These are phyloP conservation scores for Nomada lathburiana DNA, from an alignment of 2,888 invertebrate species.

Conservation along the genomic window DNA sequence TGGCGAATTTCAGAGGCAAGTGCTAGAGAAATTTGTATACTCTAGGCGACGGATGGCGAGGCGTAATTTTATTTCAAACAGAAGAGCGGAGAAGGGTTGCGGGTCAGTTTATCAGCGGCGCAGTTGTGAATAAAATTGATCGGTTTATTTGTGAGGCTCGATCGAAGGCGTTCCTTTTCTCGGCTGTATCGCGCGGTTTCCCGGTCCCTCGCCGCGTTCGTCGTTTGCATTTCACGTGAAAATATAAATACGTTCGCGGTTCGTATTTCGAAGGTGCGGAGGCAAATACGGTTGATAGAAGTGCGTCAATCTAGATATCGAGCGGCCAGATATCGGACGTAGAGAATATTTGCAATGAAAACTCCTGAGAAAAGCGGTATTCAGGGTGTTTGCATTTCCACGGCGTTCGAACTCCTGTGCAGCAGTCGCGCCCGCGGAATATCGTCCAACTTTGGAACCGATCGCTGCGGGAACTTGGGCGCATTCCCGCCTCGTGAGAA, in stretches of 20 bases:
- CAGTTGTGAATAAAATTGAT: constrained; percentile 17
- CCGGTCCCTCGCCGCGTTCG: no score
- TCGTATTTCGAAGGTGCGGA: not conserved
- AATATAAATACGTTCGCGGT: constrained; percentile 45
- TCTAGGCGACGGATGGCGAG: constrained; percentile 16
- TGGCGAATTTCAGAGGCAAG: constrained; percentile 29
- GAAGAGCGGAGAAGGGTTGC: not conserved
- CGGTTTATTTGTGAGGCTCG: no score
- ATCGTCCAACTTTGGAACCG: constrained; percentile 64
- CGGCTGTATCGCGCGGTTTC: not conserved
- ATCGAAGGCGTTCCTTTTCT: no score
- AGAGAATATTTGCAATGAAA: constrained; percentile 61
- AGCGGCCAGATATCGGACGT: constrained; percentile 56
- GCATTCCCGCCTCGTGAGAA: constrained; percentile 18
- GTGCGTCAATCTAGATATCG: constrained; percentile 50
- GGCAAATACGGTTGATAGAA: constrained; percentile 27
- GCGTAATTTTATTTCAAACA: constrained; percentile 15
- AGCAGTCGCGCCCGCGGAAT: constrained; percentile 59
- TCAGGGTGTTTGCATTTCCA: constrained; percentile 58
- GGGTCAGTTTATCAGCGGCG: not conserved
- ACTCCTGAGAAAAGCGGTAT: constrained; percentile 54
- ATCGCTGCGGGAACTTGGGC: constrained; percentile 44
- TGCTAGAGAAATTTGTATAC: constrained; percentile 39
- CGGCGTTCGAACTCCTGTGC: constrained; percentile 33
- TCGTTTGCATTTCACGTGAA: not conserved